These are phyloP conservation scores for Aricia agestis DNA, from an alignment of 1,140 invertebrate genomes.

Conservation along the genomic window DNA sequence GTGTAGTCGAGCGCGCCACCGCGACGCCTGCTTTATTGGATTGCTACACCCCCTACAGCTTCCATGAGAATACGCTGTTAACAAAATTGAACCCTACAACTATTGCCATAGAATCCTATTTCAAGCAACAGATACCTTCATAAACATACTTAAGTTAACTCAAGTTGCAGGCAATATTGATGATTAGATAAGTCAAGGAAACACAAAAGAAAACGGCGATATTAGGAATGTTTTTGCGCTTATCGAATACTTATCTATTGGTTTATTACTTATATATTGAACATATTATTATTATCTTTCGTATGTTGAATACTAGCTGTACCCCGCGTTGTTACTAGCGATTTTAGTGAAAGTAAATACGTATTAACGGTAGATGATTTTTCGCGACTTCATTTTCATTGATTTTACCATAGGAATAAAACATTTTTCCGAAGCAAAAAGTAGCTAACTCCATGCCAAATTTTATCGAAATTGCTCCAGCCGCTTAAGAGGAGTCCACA, in stretches of 20 bases:
- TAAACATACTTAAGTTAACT: conserved; percentile 5
- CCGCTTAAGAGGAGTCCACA: too few species aligned
- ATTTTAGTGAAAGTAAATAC: too few species aligned
- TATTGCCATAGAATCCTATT: not conserved
- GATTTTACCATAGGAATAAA: too few species aligned
- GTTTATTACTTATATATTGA: not conserved
- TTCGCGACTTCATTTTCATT: too few species aligned
- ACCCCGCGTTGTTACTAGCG: too few species aligned
- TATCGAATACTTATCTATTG: not conserved
- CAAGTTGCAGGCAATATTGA: conserved; percentile 10
- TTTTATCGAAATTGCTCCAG: too few species aligned
- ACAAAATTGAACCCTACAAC: conserved; percentile 7
- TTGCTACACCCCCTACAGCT: conserved; percentile 18
- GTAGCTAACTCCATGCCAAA: too few species aligned
- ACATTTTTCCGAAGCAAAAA: too few species aligned
- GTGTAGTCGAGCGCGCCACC: conserved; percentile 12
- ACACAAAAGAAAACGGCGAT: not conserved
- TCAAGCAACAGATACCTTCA: not conserved
- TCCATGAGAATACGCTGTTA: not conserved
- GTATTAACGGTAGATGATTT: too few species aligned
- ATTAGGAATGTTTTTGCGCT: not conserved
- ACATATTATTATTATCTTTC: not conserved
- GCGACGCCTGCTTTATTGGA: conserved; percentile 21
- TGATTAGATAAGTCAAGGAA: conserved; percentile 3
- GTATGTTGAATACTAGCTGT: too few species aligned